A percentile compares a stretch with the other conserved stretches of the same genome.
phyloP scores from a whole-genome alignment of 2,113 vertebrate species.

The Chroicocephalus ridibundus region DNA sequence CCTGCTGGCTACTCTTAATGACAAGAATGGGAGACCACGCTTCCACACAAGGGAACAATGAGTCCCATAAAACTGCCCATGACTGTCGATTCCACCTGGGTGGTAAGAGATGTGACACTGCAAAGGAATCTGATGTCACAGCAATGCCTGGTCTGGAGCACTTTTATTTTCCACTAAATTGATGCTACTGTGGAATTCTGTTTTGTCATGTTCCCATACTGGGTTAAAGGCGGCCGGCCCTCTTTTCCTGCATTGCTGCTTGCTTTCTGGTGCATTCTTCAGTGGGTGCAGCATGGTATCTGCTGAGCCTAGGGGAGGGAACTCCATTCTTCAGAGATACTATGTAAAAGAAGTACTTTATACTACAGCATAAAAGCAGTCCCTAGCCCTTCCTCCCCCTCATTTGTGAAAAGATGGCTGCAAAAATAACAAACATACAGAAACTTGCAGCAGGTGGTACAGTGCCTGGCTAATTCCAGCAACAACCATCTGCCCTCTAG shows the following conservation, averaged over 20 bases:
- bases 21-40: not conserved
- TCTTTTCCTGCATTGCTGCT: not conserved
- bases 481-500: not conserved
- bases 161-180: not conserved
- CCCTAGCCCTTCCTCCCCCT: not conserved
- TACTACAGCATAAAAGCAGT: not conserved
- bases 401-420: not conserved
- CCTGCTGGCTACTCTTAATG: not conserved
- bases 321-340: not conserved
- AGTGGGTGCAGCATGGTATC: rapidly evolving
- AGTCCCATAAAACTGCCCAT: not conserved
- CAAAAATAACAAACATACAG: not conserved
- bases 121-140: not conserved
- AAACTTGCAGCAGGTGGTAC: not conserved
- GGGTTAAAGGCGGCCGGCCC: not conserved
- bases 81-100: not conserved
- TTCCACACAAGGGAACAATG: not conserved
- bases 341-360: not conserved
- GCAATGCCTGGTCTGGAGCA: not conserved
- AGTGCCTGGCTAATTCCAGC: not conserved
- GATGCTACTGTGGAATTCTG: not conserved
- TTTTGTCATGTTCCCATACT: not conserved
- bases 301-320: not conserved
- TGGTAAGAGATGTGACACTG: not conserved
- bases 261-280: not conserved